Percentiles rank a stretch among this genome's conserved stretches.
phyloP scores from a whole-genome alignment of 2,797 vertebrate species.

The Nothura maculosa region DNA sequence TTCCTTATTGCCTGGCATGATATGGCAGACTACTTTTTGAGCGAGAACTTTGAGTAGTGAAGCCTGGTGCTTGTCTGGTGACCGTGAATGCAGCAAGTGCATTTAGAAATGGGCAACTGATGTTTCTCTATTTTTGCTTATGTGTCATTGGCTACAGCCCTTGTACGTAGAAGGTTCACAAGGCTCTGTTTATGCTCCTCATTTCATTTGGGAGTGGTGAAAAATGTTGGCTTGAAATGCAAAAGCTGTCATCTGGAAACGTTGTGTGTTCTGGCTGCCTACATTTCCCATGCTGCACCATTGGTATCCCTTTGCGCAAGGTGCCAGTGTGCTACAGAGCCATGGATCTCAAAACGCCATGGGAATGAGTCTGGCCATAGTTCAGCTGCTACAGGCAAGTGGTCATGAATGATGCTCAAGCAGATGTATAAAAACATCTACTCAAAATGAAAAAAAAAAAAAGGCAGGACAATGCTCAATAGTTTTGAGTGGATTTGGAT shows the following conservation, averaged over 20 bases:
- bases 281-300: not conserved
- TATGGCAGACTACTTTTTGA: not conserved
- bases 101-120: not conserved
- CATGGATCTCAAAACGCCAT: not conserved
- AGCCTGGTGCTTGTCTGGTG: not conserved
- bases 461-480: not conserved
- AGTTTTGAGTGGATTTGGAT: no score
- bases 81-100: not conserved
- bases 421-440: not conserved
- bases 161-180: accelerated
- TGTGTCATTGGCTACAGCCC: not conserved
- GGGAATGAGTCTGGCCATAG: not conserved
- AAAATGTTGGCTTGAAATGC: not conserved
- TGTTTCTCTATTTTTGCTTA: not conserved
- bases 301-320: accelerated
- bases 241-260: not conserved
- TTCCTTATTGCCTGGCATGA: not conserved
- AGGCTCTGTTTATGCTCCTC: not conserved
- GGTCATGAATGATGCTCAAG: not conserved
- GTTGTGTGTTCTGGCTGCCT: not conserved
- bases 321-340: not conserved
- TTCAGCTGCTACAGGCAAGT: not conserved
- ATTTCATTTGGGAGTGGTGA: not conserved
- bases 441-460: not conserved
- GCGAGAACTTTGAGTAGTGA: not conserved